Evolutionary conservation across 2,888 invertebrate species (phyloP), one percentile per base, ranked within the genome.

Genomic region (Stenurella melanura): DNA sequence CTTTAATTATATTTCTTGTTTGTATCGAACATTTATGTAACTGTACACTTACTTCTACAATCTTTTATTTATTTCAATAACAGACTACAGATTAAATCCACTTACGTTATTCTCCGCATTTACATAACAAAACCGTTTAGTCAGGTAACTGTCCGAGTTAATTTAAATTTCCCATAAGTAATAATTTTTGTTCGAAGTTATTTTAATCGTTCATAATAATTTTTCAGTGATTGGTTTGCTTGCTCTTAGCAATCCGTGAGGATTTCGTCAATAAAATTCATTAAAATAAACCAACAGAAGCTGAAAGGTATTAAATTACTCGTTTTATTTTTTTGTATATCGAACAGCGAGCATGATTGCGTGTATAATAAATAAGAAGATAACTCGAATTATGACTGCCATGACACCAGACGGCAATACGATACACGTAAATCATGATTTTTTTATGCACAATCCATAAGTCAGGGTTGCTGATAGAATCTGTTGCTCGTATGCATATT

Each of bases 301-400:
- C 85, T 80, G 74, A 79, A 83, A 83, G 79, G 80, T 82, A 80
- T 85, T 82, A 82, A 80, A 83, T 85, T 85, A 83, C 85, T 30
- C 70, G 68, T 69, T 73, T 78, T 74, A 58, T 82, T 79, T 74
- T 78, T 78, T 76, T 72, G 73, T 73, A 57, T 70, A 72, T 68
- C 73, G 80, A 63, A 74, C 61, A 64, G 57, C 74, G 15, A 73
- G 74, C 76, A 71, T 68, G 82, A 80, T 84, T 83, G 86, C 86
- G 85, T 86, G 84, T 78, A 68, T 76, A 83, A 87, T 88, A 87
- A 87, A 88, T 87, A 87, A 87, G 80, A 83, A 85, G 86, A 87
- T 87, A 87, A 87, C 85, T 88, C 87, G 86, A 87, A 87, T 87
- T 87, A 88, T 87, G 87, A 88, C 85, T 86, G 84, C 83, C 85